A percentile compares a stretch with the other conserved stretches of the same genome.
Conservation (phyloP, 2,797 vertebrate species). For the Arctocebus calabarensis region DNA sequence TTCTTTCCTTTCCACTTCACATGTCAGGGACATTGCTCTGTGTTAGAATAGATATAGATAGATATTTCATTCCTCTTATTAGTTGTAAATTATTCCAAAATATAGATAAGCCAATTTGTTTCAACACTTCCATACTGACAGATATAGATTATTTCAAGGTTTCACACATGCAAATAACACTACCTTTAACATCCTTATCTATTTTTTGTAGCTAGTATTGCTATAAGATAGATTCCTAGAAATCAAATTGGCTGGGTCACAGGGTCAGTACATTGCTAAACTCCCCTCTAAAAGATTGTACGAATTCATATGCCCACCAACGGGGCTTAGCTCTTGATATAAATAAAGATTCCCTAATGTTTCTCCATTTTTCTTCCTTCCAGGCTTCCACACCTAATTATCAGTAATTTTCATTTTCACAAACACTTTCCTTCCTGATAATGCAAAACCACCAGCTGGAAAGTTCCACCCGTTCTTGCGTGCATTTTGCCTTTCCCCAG, state of each 20-base stretch:
- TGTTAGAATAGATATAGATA: background rate
- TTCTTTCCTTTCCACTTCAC: background rate
- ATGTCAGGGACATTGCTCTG: background rate
- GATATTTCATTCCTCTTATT: background rate
- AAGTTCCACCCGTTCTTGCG: conserved; percentile 31
- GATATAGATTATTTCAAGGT: background rate
- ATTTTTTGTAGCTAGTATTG: background rate
- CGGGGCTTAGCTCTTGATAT: background rate
- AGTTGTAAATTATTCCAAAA: conserved; percentile 19
- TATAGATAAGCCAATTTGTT: background rate
- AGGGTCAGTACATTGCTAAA: background rate
- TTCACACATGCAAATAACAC: background rate
- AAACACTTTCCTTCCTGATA: conserved; percentile 49
- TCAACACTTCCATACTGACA: background rate
- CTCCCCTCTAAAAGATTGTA: background rate
- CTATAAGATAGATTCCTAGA: background rate
- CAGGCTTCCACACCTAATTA: conserved; percentile 71
- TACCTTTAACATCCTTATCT: background rate
- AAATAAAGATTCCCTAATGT: conserved; percentile 13
- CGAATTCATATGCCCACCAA: background rate
- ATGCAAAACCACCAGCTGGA: conserved; percentile 67
- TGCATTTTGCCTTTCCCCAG: background rate
- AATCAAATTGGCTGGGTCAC: background rate
- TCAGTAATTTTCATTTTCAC: conserved; percentile 67
- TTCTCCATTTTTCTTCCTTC: conserved; percentile 30